Evolutionary conservation across 2,888 invertebrate species (phyloP), one percentile per base, ranked within the genome.

Genomic region (Machimus atricapillus): DNA sequence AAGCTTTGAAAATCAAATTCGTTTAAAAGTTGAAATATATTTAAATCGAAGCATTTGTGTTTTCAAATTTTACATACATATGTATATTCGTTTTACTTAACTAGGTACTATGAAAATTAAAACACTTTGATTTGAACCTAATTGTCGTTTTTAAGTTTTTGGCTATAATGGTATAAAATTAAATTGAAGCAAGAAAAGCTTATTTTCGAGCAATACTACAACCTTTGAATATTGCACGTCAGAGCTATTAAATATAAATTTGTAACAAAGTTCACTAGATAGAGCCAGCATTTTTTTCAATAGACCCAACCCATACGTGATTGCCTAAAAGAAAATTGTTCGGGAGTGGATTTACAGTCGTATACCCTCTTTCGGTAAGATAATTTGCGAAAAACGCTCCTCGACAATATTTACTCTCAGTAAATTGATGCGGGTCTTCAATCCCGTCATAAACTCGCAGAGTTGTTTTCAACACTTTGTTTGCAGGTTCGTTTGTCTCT

Each of bases 381-480:
- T 74, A 85, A 85, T 85, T 85, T 85, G 85, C 52, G 85, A 85
- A 85, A 85, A 85, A 85, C 74, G 23, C 74, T 85, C 85, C 46
- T 74, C 74, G 85, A 74, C 85, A 74, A 85, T 85, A 85, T 85
- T 85, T 85, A 85, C 85, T 85, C n/a, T 43, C 46, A 73, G 85
- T 74, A 85, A 85, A 85, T 85, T 85, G 85, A 85, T 85, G 85
- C 85, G 85, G 85, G 85, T 74, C 43, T 73, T 85, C 46, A 56
- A 43, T 85, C 46, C 85, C 74, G 43, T 85, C 74, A 85, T 85
- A 85, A 85, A 46, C 85, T 85, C 66, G 43, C 73, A 74, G 74
- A 74, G 74, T 74, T 85, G 43, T 74, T 85, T 85, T 85, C 85
- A 85, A 46, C 73, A 74, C 85, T 85, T 85, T 74, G 74, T 83